A percentile compares a stretch with the other conserved stretches of the same genome.
Evolutionary conservation across 2,888 invertebrate genomes (phyloP).

Genomic region (Mythimna pallens): DNA sequence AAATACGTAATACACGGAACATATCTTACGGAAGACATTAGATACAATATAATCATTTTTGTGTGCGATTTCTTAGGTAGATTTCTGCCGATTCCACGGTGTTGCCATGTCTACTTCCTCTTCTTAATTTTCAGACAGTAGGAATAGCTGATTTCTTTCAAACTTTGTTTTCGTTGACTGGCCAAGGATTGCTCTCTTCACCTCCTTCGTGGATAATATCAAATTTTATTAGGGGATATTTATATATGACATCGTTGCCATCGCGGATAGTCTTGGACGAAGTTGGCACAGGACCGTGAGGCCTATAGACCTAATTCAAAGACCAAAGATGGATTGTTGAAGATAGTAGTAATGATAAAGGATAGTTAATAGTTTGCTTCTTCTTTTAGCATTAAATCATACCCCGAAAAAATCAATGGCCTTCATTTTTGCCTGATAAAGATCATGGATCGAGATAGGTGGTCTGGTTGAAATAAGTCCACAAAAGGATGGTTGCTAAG

Average conservation of each 20-base stretch:
- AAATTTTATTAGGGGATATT: not conserved
- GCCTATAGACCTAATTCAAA: not conserved
- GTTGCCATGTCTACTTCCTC: slow-evolving; percentile 7
- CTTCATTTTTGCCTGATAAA: no score
- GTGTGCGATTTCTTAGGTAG: slow-evolving; percentile 17
- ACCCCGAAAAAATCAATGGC: no score
- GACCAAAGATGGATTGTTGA: not conserved
- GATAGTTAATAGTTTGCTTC: not conserved
- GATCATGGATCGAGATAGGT: no score
- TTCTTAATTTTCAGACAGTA: not conserved
- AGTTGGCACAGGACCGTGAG: not conserved
- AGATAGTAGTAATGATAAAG: not conserved
- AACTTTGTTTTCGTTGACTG: not conserved
- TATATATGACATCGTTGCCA: not conserved
- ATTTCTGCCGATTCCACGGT: not conserved
- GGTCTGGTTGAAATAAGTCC: no score
- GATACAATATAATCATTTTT: slow-evolving; percentile 24
- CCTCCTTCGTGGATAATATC: no score
- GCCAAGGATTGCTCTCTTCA: not conserved
- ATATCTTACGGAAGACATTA: slow-evolving; percentile 19
- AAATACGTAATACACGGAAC: slow-evolving; percentile 42
- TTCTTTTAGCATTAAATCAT: not conserved
- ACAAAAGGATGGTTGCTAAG: no score
- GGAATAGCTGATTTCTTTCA: no score
- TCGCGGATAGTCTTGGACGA: not conserved